Evolutionary conservation across 1,140 invertebrate genomes (phyloP), one percentile per base, ranked within the genome.

Genomic region (Ceratoteleas bidentatus): DNA sequence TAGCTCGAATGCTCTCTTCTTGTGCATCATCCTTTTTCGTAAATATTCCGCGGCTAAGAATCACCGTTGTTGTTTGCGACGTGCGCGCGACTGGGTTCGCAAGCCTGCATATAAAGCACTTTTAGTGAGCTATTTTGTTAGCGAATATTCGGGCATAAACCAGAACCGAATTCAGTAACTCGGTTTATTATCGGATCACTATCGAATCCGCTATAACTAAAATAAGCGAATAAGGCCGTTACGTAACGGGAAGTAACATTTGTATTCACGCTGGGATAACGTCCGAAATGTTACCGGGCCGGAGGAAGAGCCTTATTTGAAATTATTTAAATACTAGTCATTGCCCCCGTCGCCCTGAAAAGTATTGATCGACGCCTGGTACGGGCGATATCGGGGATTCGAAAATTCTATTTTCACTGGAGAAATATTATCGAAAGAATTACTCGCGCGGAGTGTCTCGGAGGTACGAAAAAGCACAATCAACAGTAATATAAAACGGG

Each of bases 161-260:
- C 62, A 73, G 56, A 61, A 47, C 56, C 62, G 50, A 79, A 79
- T 79, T 72, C 68, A 53, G 54, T 73, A 79, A 73, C 76, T 79
- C 49, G 49, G 62, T 79, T 79, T 66, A 79, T 79, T 79, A 73
- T 79, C 76, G 43, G 75, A 79, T 79, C 75, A 72, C 61, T 61
- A 70, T 70, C 53, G 68, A 49, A 79, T 72, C 49, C 45, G 49
- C 68, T 66, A 66, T 62, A 73, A 61, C 61, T 73, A 79, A 79
- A 73, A 72, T 61, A 72, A 65, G 52, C 52, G 58, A 68, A 73
- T 72, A 79, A 79, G 60, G 45, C 54, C 54, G 43, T 72, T 73
- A 62, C 56, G 47, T 40, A 60, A 66, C 53, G 45, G 34, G 24
- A 78, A 65, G 50, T 78, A 60, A 65, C 61, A 69, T 58, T 64